Base-by-base conservation (phyloP, 2,888 invertebrate genomes). In the Pristionchus mayeri region DNA sequence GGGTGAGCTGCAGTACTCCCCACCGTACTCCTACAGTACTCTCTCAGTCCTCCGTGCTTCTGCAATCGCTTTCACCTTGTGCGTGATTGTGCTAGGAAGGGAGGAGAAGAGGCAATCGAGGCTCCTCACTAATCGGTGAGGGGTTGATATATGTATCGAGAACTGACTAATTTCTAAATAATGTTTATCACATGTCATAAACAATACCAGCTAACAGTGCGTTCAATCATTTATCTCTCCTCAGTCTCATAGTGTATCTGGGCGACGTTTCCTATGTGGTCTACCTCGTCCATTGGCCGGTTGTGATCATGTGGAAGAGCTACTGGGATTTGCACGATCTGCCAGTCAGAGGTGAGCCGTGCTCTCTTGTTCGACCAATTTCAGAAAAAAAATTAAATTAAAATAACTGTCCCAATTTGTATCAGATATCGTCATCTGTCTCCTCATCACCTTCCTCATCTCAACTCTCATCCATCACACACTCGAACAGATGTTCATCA, bases 221-320 rank as follows among this genome's bases (percentile, higher is more conserved):
- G n/a, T 57, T 57, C 4, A 3, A 3, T 24, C 27, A 6, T 63
- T 67, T 3, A 3, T 48, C n/a, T 76, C 24, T 18, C 7, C 3
- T 30, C 52, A 80, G 80, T 24, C 57, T 24, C 2, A 80, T 80
- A 3, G 80, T 80, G 11, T 80, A 80, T 40, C 57, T 80, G 18
- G 80, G 80, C 0, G 80, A 80, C n/a, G 3, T 80, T 3, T 80
- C 80, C 21, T 80, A 80, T 40, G 57, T 80, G 2, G 40, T 80
- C 6, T 80, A 80, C 18, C 80, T 80, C 40, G 80, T 80, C 0
- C 80, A 80, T 24, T 80, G 80, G 80, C 80, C 80, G 7, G 80
- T 80, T 9, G 27, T 57, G 2, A 80, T 80, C 57, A 34, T 80
- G 57, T 80, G 80, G 80, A 80, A 57, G 57, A 80, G 80, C 80